Evolutionary conservation across 2,113 vertebrate species (phyloP).

Genomic region (Elgaria multicarinata): DNA sequence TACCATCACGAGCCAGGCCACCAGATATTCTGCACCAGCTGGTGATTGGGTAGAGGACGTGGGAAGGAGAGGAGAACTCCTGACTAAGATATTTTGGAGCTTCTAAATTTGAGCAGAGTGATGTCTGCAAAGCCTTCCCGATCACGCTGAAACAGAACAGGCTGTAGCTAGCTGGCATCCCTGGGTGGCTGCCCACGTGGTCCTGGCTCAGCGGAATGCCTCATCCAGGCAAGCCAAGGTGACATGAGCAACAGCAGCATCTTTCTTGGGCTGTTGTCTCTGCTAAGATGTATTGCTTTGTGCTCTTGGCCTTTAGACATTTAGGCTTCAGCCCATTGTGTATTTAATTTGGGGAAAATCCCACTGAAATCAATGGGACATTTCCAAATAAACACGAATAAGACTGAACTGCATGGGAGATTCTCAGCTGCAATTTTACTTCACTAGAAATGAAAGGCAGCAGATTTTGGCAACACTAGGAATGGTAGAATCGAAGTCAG

Average conservation of each 20-base stretch:
- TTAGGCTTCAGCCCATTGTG: neutral
- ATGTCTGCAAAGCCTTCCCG: slow-evolving; percentile 8
- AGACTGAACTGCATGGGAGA: neutral
- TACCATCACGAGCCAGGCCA: neutral
- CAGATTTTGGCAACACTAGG: neutral
- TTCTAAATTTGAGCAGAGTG: slow-evolving; percentile 9
- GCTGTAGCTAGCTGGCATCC: neutral
- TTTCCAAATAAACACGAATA: neutral
- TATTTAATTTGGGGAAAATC: neutral
- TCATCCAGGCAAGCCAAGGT: neutral
- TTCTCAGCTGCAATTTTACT: neutral
- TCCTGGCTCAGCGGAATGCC: slow-evolving; percentile 3
- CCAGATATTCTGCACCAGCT: neutral
- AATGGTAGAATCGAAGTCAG: neutral
- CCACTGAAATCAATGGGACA: neutral
- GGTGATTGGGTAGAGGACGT: neutral
- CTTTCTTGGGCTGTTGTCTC: neutral
- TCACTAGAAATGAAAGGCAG: neutral
- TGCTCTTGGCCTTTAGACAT: neutral
- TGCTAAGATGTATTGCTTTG: neutral
- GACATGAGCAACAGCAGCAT: neutral
- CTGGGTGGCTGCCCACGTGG: neutral
- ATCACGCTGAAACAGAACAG: neutral
- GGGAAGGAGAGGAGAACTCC: neutral
- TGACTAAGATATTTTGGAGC: slow-evolving; percentile 1